These are phyloP conservation scores for Apamea sordens DNA, from an alignment of 2,888 invertebrate species.

Conservation along the genomic window DNA sequence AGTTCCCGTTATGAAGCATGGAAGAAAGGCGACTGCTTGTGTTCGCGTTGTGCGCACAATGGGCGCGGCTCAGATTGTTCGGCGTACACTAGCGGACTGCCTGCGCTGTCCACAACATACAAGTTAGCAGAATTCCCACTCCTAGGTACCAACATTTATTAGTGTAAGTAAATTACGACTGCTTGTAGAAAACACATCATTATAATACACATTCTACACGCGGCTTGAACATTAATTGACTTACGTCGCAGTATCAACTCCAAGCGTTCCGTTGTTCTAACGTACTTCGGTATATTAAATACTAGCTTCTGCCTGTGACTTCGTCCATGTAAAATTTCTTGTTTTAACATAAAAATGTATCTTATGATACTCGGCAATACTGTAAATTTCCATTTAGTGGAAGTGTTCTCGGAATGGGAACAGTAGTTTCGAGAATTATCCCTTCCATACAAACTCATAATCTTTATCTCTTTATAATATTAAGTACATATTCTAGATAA, in stretches of 20 bases:
- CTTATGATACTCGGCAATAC: neutral
- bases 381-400: neutral
- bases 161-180: neutral
- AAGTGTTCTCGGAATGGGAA: neutral
- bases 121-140: neutral
- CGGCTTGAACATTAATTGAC: neutral
- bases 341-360: neutral
- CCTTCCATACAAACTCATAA: neutral
- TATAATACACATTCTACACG: neutral
- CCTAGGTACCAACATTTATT: neutral
- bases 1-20: neutral
- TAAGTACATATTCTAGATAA: neutral
- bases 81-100: constrained; percentile 9
- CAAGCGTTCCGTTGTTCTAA: neutral
- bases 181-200: neutral
- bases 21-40: neutral
- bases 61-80: constrained; percentile 26
- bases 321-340: neutral
- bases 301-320: neutral
- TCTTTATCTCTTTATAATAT: neutral
- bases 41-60: constrained; percentile 9
- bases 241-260: neutral
- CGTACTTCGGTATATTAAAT: neutral
- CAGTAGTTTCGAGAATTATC: neutral
- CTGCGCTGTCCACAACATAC: neutral